Conservation (phyloP, 64 coral and sea anemone genomes). For the Stichodactyla helianthus region DNA sequence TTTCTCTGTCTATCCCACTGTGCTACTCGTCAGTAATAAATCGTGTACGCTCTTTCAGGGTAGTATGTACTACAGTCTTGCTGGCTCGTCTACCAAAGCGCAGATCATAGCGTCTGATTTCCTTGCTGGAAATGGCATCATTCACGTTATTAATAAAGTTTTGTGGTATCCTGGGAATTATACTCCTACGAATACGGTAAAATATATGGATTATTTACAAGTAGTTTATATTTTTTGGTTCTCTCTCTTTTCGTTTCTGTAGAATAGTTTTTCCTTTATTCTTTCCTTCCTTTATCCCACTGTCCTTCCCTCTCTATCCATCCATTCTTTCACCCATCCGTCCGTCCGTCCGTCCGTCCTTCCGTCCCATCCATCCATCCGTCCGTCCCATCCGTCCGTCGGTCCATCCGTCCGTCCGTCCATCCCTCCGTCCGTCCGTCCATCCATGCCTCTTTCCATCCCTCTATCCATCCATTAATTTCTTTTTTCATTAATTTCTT, state of each 20-base stretch:
- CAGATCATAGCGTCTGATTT: slow-evolving; percentile 58
- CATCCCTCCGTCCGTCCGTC: too few species aligned
- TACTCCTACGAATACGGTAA: background rate
- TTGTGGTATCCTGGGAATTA: slow-evolving; percentile 41
- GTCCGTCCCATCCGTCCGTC: too few species aligned
- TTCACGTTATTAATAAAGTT: slow-evolving; percentile 64
- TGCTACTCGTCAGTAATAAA: background rate
- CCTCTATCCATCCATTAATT: too few species aligned
- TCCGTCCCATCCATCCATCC: too few species aligned
- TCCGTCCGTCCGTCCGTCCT: too few species aligned
- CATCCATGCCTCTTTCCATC: too few species aligned
- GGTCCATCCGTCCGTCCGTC: too few species aligned
- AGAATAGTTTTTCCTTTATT: too few species aligned
- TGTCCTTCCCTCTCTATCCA: too few species aligned
- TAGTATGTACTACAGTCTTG: slow-evolving; percentile 44
- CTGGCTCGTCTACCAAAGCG: slow-evolving; percentile 45
- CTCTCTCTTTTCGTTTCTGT: background rate
- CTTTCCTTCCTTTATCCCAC: too few species aligned
- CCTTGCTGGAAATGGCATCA: slow-evolving; percentile 78
- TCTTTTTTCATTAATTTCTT: too few species aligned
- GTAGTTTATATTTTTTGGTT: background rate
- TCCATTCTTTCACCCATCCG: too few species aligned
- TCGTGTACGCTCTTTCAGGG: slow-evolving; percentile 23
- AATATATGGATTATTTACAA: background rate
- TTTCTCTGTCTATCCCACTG: background rate